Evolutionary conservation across 2,797 vertebrate genomes (phyloP).

Genomic region (Coregonus ussuriensis): DNA sequence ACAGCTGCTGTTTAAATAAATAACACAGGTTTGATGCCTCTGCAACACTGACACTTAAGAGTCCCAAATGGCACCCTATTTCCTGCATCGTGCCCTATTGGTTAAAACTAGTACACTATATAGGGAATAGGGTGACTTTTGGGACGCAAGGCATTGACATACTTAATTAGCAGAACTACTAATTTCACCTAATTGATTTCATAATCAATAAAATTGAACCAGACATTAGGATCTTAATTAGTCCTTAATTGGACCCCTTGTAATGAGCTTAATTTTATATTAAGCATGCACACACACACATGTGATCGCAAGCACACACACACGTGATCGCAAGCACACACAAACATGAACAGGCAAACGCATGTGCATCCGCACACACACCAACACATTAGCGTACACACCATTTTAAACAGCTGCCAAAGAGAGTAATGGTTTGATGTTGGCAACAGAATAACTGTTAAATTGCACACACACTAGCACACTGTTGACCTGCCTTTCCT

Average conservation of each 20-base stretch:
- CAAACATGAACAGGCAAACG: too few relatives aligned
- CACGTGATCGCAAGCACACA: too few relatives aligned
- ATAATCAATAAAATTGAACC: background rate
- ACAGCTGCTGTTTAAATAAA: background rate
- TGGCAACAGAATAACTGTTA: too few relatives aligned
- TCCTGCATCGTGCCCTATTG: background rate
- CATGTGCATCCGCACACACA: too few relatives aligned
- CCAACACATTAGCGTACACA: too few relatives aligned
- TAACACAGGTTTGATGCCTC: background rate
- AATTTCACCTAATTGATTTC: background rate
- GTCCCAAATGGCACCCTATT: background rate
- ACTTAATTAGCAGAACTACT: background rate
- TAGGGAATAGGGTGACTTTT: background rate
- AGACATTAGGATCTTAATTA: background rate
- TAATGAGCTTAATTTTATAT: background rate
- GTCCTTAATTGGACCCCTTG: background rate
- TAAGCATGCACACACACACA: background rate
- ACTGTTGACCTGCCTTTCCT: too few relatives aligned
- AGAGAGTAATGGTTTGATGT: too few relatives aligned
- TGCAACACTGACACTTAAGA: background rate
- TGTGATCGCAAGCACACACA: background rate
- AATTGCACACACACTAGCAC: too few relatives aligned
- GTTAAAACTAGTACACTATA: background rate
- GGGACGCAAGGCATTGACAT: background rate
- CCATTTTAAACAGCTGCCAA: too few relatives aligned